phyloP scores from a whole-genome alignment of 2,797 vertebrate species.

The Naso thynnoides region DNA sequence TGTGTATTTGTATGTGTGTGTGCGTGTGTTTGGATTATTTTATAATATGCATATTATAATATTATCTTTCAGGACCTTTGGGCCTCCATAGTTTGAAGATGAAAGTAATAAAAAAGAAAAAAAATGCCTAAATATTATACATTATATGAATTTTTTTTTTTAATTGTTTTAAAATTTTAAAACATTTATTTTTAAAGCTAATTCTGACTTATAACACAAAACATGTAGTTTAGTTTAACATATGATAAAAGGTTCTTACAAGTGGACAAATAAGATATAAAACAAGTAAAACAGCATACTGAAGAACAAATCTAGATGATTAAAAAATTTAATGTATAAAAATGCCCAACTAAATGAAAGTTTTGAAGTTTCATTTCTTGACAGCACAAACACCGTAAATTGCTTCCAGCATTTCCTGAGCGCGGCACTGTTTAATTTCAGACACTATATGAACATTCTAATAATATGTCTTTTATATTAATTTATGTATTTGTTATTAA shows the following conservation, averaged over 20 bases:
- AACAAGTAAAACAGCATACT: not conserved
- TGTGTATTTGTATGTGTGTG: too few species aligned
- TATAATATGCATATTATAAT: not conserved
- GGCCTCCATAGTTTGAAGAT: not conserved
- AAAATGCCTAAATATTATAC: too few species aligned
- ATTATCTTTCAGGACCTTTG: not conserved
- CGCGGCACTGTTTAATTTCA: not conserved
- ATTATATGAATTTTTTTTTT: too few species aligned
- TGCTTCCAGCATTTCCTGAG: not conserved
- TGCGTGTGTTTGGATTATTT: too few species aligned
- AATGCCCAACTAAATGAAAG: too few species aligned
- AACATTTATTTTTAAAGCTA: not conserved
- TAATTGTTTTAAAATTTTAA: not conserved
- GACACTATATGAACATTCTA: not conserved
- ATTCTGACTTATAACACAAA: not conserved
- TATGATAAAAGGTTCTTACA: not conserved
- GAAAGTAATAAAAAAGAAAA: not conserved
- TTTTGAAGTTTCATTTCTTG: not conserved
- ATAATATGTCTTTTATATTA: not conserved
- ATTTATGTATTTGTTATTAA: not conserved
- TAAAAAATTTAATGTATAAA: too few species aligned
- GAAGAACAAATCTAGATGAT: constrained; percentile 14
- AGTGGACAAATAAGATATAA: not conserved
- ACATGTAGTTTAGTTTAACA: not conserved
- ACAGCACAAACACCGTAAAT: not conserved